Conservation (phyloP, 1,140 invertebrate species). For the Drosophila kanapiae region DNA sequence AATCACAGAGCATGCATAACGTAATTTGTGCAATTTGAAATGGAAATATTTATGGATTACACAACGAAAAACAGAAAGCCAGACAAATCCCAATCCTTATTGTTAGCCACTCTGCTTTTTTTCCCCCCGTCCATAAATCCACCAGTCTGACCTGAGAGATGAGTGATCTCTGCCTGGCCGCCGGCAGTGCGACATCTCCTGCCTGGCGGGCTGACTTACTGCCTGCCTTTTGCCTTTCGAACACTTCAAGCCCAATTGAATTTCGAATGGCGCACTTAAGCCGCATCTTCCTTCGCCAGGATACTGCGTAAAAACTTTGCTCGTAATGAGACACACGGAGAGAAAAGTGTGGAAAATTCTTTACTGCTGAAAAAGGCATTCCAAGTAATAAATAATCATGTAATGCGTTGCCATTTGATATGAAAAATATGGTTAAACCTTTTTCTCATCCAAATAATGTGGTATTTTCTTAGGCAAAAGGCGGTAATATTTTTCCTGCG, state of each 20-base stretch:
- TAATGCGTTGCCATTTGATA: too few species aligned
- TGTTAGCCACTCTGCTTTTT: conserved; percentile 6
- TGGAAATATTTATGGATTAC: conserved; percentile 62
- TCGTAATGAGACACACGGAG: conserved; percentile 55
- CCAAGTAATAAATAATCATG: too few species aligned
- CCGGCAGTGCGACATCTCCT: conserved; percentile 31
- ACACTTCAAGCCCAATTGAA: conserved; percentile 81
- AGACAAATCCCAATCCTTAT: conserved; percentile 15
- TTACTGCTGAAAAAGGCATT: not conserved
- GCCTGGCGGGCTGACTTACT: conserved; percentile 19
- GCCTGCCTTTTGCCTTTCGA: conserved; percentile 65
- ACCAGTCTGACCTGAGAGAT: not conserved
- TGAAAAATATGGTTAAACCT: not conserved
- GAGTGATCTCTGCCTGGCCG: conserved; percentile 13
- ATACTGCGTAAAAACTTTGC: conserved; percentile 58
- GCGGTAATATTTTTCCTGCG: not conserved
- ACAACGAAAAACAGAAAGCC: conserved; percentile 29
- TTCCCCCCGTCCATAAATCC: conserved; percentile 12
- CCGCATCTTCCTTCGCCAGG: conserved; percentile 46
- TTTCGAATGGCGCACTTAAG: conserved; percentile 72
- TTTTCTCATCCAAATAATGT: not conserved
- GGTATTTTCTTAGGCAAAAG: not conserved
- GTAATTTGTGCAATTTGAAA: conserved; percentile 49
- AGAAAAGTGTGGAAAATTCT: not conserved
- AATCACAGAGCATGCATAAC: conserved; percentile 54